Evolutionary conservation across 1,140 invertebrate genomes (phyloP), one percentile per base, ranked within the genome.

Genomic region (Mizuhopecten yessoensis): DNA sequence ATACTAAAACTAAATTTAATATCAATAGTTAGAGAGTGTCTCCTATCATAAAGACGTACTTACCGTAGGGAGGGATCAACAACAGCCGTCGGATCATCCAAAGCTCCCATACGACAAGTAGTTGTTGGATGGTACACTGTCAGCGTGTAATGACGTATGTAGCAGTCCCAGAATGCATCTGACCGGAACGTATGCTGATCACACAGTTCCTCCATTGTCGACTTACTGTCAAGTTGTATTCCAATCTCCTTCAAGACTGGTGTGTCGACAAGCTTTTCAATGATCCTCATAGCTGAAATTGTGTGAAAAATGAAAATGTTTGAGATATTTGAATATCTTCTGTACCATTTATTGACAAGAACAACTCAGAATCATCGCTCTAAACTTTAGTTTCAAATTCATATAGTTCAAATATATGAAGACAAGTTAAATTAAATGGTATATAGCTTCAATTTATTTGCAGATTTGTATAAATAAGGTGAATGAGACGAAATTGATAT

Each of bases 41-140:
- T n/a, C n/a, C 89, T 13, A 17, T 45, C 17, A 13, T 20, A 13
- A 45, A 75, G 45, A 75, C 3, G 1, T 2, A 75, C 57, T 17
- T 75, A 95, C 96, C 96, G 96, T 0, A 97, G 96, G 93, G 98
- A 97, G 11, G 98, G 97, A 96, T 99, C 98, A 0, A 99, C 98
- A 0, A 99, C 99, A 0, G 98, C 98, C 13, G 98, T 97, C 15
- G 97, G 97, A 95, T 99, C 98, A 97, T 98, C 98, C 88, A 97
- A 97, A 0, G 98, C 98, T 0, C 98, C 99, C 99, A 99, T 99
- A 95, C 98, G 99, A 88, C 98, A 98, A 0, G 98, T 99, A 0
- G 98, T 98, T 0, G 98, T 97, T 0, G 98, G 98, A 97, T 99
- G 98, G 95, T 99, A 99, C 87, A 98, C 97, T 0, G 98, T 98